phyloP scores from a whole-genome alignment of 2,888 invertebrate genomes.

The Ecliptopera silaceata region DNA sequence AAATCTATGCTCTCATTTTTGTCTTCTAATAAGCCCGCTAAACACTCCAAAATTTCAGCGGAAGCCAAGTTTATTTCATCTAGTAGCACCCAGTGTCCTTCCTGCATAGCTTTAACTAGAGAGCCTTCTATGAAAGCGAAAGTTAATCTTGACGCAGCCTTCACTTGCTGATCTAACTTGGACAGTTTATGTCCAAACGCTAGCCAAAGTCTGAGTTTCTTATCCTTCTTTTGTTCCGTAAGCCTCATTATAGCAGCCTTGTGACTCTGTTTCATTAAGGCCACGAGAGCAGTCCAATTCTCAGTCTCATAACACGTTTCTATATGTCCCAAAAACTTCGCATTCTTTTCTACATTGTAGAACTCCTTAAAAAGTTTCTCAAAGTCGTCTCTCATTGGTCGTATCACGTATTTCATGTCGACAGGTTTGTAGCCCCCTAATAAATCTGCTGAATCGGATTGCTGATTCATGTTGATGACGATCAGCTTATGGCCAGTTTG shows the following conservation, averaged over 20 bases:
- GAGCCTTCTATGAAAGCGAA: conserved; percentile 98
- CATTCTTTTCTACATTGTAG: conserved; percentile 89
- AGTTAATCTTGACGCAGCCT: conserved; percentile 87
- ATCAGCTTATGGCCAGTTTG: conserved; percentile 92
- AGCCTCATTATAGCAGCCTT: conserved; percentile 85
- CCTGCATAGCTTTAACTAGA: conserved; percentile 93
- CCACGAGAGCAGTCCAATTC: conserved; percentile 88
- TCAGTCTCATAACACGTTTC: conserved; percentile 88
- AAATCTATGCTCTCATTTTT: conserved; percentile 91
- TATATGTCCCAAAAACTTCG: conserved; percentile 91
- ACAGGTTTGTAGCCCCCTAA: conserved; percentile 99
- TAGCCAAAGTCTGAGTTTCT: conserved; percentile 84
- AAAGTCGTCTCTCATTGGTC: conserved; percentile 92
- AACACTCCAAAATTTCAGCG: conserved; percentile 97
- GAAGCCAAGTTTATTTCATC: conserved; percentile 99
- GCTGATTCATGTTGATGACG: conserved; percentile 99
- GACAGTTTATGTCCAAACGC: conserved; percentile 85
- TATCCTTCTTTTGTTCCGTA: conserved; percentile 55
- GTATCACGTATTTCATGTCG: conserved; percentile 91
- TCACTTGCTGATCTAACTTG: conserved; percentile 89
- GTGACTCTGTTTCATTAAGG: conserved; percentile 89
- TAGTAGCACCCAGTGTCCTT: conserved; percentile 97
- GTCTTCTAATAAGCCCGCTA: conserved; percentile 94
- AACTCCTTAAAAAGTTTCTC: conserved; percentile 91
- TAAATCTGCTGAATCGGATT: conserved; percentile 98